Conservation (phyloP, 2,888 invertebrate genomes). For the Xanthorhoe spadicearia region DNA sequence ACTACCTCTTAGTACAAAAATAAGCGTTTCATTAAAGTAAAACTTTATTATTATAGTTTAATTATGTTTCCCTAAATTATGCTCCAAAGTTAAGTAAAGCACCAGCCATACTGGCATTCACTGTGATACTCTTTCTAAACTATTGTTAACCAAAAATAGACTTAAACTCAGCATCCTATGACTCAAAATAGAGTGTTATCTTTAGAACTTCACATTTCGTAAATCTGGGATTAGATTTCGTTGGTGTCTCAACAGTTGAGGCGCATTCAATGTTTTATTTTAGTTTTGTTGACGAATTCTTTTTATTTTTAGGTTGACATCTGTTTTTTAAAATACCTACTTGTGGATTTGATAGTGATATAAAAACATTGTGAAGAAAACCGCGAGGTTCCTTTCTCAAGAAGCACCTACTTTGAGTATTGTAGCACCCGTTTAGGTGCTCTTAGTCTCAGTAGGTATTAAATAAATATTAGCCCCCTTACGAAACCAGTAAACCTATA, state of each 20-base stretch:
- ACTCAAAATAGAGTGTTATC: constrained; percentile 9
- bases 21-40: no score
- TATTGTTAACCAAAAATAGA: constrained; percentile 8
- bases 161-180: not conserved
- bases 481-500: no score
- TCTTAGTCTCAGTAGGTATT: no score
- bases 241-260: constrained; percentile 26
- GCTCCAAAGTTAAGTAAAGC: not conserved
- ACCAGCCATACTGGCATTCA: not conserved
- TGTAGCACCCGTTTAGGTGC: no score
- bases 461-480: no score
- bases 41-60: no score
- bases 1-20: no score
- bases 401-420: no score
- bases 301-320: not conserved
- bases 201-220: constrained; percentile 29
- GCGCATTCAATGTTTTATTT: constrained; percentile 1
- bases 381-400: no score
- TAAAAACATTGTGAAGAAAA: no score
- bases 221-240: constrained; percentile 26
- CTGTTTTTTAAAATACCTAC: not conserved
- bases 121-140: not conserved
- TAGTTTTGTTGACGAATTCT: not conserved
- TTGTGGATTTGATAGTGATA: no score
- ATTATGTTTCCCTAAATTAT: no score